Evolutionary conservation across 1,140 invertebrate genomes (phyloP).

Genomic region (Atopsyche davidsoni): DNA sequence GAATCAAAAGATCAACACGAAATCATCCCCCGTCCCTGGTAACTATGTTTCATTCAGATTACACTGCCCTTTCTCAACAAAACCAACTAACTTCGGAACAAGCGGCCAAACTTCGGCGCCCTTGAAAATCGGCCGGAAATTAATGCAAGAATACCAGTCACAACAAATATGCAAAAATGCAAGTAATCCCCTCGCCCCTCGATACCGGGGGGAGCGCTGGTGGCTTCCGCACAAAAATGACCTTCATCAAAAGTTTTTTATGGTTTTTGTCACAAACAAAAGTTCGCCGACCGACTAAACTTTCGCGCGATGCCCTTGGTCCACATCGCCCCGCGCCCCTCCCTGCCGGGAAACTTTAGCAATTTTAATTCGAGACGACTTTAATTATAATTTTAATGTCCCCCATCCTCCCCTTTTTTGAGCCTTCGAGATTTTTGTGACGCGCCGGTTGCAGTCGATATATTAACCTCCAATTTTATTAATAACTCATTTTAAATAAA

Average conservation of each 20-base stretch:
- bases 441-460: too few relatives aligned
- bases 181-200: neutral
- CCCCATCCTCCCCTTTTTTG: slow-evolving; percentile 17
- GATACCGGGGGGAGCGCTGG: neutral
- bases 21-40: too few relatives aligned
- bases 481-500: too few relatives aligned
- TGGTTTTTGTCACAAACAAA: slow-evolving; percentile 32
- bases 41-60: too few relatives aligned
- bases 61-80: too few relatives aligned
- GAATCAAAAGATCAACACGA: too few relatives aligned
- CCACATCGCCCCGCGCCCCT: slow-evolving; percentile 21
- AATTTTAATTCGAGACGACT: slow-evolving; percentile 32
- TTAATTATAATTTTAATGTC: slow-evolving; percentile 30
- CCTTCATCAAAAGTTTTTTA: slow-evolving; percentile 30
- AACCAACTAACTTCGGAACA: too few relatives aligned
- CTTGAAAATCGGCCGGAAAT: too few relatives aligned
- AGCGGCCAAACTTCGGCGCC: too few relatives aligned
- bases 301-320: slow-evolving; percentile 23
- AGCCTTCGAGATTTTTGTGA: too few relatives aligned
- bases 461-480: too few relatives aligned
- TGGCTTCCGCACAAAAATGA: slow-evolving; percentile 19
- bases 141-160: too few relatives aligned
- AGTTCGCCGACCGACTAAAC: slow-evolving; percentile 24
- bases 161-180: neutral
- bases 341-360: slow-evolving; percentile 27